A percentile compares a stretch with the other conserved stretches of the same genome.
Evolutionary conservation across 1,140 invertebrate species (phyloP).

Genomic region (Condylostylus longicornis): DNA sequence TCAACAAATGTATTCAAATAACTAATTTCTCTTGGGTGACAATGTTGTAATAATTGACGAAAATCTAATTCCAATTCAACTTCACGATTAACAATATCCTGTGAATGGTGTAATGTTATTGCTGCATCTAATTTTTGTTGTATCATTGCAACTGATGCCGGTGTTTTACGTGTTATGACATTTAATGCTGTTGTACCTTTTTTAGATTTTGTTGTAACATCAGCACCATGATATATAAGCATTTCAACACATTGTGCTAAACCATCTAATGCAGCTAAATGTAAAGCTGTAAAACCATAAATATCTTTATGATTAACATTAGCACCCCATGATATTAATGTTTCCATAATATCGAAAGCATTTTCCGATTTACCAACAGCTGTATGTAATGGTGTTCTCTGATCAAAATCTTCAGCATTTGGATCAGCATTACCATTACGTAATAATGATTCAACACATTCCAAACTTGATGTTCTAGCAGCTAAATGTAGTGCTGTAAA

Average conservation of each 20-base stretch:
- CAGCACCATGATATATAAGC: conserved; percentile 66
- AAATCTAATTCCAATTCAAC: conserved; percentile 70
- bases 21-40: conserved; percentile 60
- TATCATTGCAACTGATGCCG: conserved; percentile 60
- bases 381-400: conserved; percentile 58
- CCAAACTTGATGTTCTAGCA: conserved; percentile 54
- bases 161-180: conserved; percentile 67
- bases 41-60: conserved; percentile 59
- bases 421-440: conserved; percentile 54
- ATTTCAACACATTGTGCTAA: conserved; percentile 69
- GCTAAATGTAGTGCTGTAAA: conserved; percentile 66
- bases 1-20: conserved; percentile 69
- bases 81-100: conserved; percentile 58
- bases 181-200: conserved; percentile 68
- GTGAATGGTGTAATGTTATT: conserved; percentile 58
- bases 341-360: conserved; percentile 59
- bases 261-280: conserved; percentile 71
- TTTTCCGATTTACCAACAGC: conserved; percentile 59
- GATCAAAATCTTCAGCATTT: conserved; percentile 60
- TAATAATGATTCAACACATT: conserved; percentile 59
- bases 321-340: conserved; percentile 57
- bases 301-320: conserved; percentile 74
- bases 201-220: conserved; percentile 67
- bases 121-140: conserved; percentile 60
- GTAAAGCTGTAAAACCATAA: conserved; percentile 77